Evolutionary conservation across 2,888 invertebrate species (phyloP).

Genomic region (Amblyjoppa proteus): DNA sequence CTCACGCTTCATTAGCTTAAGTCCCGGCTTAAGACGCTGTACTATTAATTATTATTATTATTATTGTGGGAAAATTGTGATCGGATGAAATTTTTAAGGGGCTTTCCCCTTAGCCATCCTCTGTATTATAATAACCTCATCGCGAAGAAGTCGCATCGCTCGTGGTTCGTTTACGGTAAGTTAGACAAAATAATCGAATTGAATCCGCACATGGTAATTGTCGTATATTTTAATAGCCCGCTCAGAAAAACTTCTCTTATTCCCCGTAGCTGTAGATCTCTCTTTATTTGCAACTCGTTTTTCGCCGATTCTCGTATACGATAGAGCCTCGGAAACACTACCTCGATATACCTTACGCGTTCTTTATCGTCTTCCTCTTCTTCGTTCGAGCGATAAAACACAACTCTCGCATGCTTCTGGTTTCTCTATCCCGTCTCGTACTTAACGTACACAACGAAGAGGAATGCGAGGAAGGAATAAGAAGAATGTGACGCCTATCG

Average conservation of each 20-base stretch:
- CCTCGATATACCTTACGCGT: constrained; percentile 22
- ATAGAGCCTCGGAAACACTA: constrained; percentile 31
- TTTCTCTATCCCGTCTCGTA: constrained; percentile 20
- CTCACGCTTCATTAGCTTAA: constrained; percentile 46
- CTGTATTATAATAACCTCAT: not conserved
- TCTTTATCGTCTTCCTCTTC: constrained; percentile 6
- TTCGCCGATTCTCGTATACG: constrained; percentile 2
- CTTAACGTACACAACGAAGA: constrained; percentile 3
- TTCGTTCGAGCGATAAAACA: constrained; percentile 18
- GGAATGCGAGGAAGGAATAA: constrained; percentile 33
- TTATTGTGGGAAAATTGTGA: constrained; percentile 20
- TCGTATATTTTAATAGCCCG: not conserved
- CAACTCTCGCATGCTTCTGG: constrained; percentile 46
- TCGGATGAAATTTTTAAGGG: constrained; percentile 5
- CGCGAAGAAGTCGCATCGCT: not conserved
- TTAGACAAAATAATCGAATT: not conserved
- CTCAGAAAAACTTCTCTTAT: not conserved
- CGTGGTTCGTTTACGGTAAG: not conserved
- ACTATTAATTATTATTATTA: constrained; percentile 51
- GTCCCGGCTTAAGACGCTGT: constrained; percentile 21
- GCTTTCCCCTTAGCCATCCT: not conserved
- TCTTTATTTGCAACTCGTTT: constrained; percentile 10
- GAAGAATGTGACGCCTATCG: constrained; percentile 56
- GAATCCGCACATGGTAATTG: not conserved
- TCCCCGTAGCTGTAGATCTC: not conserved